Evolutionary conservation across 1,140 invertebrate genomes (phyloP), one percentile per base, ranked within the genome.

Genomic region (Euglossa dilemma): DNA sequence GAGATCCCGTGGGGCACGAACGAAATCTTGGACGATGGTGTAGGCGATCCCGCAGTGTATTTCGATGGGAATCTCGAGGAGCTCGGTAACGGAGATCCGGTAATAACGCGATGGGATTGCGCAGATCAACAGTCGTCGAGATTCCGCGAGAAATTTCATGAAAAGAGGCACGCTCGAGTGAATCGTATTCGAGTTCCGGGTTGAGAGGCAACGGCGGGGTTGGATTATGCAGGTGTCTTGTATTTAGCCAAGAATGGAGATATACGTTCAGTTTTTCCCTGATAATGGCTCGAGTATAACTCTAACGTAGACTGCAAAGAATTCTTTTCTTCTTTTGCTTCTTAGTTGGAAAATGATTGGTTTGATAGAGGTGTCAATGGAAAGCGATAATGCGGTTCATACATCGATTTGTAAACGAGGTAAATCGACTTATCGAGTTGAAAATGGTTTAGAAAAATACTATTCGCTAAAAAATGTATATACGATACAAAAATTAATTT

Each of bases 1-100:
- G 18, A 23, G 7, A n/a, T 66, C 71, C 54, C 70, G 45, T 73
- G 82, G 67, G 75, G 66, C 69, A 56, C 47, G 70, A 64, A 78
- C 73, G 69, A 77, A 87, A 80, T 81, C 80, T 84, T 66, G 54
- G 69, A 85, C 59, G 61, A 66, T 43, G 59, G 66, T 52, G 80
- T 23, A 50, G 54, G 25, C 61, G 61, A 76, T 67, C 59, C 47
- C 64, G 20, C 50, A 1, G 47, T 56, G 74, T 67, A 64, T 75
- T 67, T 75, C 71, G 57, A 75, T 75, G 50, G 71, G 71, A 56
- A 75, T 79, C 64, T 36, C 23, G 52, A 79, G 54, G 25, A 66
- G 54, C 56, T 45, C 9, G 57, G 75, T 69, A 71, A 83, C 52
- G 47, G 61, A 72, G 64, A 72, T 59, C 50, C 50, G 59, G 59